Evolutionary conservation across 2,888 invertebrate species (phyloP).

Genomic region (Dasysyrphus tricinctus): DNA sequence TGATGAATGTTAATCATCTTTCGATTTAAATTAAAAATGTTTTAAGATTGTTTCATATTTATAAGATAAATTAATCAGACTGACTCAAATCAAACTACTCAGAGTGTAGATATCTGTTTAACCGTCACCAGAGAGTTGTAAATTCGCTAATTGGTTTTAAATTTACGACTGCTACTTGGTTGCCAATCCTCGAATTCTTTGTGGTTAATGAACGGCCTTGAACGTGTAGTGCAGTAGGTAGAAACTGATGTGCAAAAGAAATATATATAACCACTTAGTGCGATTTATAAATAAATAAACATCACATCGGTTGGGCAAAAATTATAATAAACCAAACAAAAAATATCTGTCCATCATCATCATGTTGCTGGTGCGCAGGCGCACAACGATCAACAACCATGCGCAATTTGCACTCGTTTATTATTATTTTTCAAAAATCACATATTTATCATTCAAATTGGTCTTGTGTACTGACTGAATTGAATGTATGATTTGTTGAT

Average conservation of each 20-base stretch:
- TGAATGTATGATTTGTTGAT: conserved; percentile 29
- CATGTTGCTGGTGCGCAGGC: background rate
- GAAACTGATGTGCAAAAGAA: conserved; percentile 17
- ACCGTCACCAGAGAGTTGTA: conserved; percentile 10
- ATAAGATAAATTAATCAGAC: no score
- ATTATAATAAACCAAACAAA: background rate
- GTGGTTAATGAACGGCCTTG: conserved; percentile 64
- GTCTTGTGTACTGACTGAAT: background rate
- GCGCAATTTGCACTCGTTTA: conserved; percentile 30
- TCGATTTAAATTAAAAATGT: no score
- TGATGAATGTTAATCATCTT: no score
- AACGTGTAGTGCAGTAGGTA: conserved; percentile 21
- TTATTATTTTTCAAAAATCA: background rate
- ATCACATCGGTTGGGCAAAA: background rate
- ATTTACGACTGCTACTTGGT: conserved; percentile 18
- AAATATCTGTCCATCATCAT: conserved; percentile 15
- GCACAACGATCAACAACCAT: background rate
- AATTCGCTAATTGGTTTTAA: conserved; percentile 67
- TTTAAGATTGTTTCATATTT: no score
- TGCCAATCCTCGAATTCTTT: conserved; percentile 21
- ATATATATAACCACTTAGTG: conserved; percentile 4
- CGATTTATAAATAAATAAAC: conserved; percentile 6
- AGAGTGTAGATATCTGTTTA: conserved; percentile 14
- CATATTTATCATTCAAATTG: conserved; percentile 34
- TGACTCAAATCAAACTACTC: conserved; percentile 18